phyloP scores from a whole-genome alignment of 1,140 invertebrate species.

The Pseudomyrmex sp. region DNA sequence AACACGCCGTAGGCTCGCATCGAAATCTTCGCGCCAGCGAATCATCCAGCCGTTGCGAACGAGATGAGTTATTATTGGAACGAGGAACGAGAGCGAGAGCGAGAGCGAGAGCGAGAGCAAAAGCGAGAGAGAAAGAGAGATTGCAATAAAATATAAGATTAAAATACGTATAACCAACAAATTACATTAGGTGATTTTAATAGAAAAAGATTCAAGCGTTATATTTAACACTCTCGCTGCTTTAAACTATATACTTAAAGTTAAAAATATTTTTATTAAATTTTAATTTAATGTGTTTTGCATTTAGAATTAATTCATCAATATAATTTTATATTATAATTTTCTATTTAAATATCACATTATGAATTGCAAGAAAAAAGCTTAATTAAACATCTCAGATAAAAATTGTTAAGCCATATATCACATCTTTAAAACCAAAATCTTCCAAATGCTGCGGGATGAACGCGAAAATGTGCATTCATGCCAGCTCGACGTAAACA shows the following conservation, averaged over 20 bases:
- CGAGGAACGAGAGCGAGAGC: not conserved
- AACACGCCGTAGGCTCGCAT: conserved; percentile 54
- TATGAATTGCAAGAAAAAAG: not conserved
- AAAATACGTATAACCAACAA: not conserved
- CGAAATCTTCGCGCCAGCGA: conserved; percentile 42
- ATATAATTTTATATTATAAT: not conserved
- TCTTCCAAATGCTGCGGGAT: not conserved
- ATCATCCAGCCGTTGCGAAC: conserved; percentile 43
- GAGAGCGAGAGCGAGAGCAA: not conserved
- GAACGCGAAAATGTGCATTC: conserved; percentile 19
- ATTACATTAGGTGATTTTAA: not conserved
- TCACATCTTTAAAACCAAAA: not conserved
- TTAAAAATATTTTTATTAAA: too few species aligned
- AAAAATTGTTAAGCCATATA: not conserved
- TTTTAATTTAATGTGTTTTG: not conserved
- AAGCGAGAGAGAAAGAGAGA: conserved; percentile 1
- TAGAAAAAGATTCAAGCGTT: not conserved
- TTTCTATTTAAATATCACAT: not conserved
- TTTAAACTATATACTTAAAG: too few species aligned
- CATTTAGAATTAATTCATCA: not conserved
- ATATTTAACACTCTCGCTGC: not conserved
- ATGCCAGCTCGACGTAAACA: conserved; percentile 2
- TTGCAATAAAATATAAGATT: not conserved
- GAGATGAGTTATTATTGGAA: conserved; percentile 32
- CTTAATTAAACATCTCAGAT: not conserved